Percentiles rank a stretch among this genome's conserved stretches.
Evolutionary conservation across 37 sponge, comb jelly and placozoan genomes (phyloP).

Genomic region (Theonella swinhoei): DNA sequence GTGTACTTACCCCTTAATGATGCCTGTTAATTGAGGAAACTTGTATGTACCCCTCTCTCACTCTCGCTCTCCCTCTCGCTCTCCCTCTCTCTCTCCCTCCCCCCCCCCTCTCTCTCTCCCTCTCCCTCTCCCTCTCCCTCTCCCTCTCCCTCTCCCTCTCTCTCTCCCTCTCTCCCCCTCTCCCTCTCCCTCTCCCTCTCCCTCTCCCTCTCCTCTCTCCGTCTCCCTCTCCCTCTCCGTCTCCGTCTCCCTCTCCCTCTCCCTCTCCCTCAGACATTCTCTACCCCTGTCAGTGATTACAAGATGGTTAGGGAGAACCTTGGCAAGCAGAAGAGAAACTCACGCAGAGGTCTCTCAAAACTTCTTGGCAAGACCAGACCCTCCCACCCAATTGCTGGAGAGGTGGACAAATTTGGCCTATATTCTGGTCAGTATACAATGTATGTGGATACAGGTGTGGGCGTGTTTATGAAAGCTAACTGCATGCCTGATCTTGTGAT

Average conservation of each 20-base stretch:
- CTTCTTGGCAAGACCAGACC: slow-evolving; percentile 71
- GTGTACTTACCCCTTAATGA: not conserved
- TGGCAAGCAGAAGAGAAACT: slow-evolving; percentile 56
- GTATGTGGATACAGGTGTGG: not conserved
- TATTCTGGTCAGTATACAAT: slow-evolving; percentile 49
- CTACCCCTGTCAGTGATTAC: slow-evolving; percentile 60
- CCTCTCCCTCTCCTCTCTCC: slow-evolving; percentile 33
- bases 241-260: not conserved
- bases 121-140: not conserved
- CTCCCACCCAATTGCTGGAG: slow-evolving; percentile 54
- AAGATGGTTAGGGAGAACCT: slow-evolving; percentile 63
- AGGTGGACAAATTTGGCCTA: slow-evolving; percentile 23
- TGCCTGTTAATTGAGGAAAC: not conserved
- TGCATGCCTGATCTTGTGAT: too few species aligned
- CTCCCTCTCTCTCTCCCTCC: not conserved
- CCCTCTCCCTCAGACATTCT: slow-evolving; percentile 42
- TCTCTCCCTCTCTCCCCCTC: not conserved
- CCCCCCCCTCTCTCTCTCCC: not conserved
- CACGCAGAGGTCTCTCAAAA: slow-evolving; percentile 51
- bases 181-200: slow-evolving; percentile 18
- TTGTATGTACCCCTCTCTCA: slow-evolving; percentile 1
- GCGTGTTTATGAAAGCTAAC: not conserved
- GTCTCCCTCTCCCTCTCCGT: slow-evolving; percentile 12
- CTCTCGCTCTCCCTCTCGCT: not conserved
- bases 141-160: slow-evolving; percentile 22